Evolutionary conservation across 2,797 vertebrate genomes (phyloP).

Genomic region (Philypnodon macrostomus): DNA sequence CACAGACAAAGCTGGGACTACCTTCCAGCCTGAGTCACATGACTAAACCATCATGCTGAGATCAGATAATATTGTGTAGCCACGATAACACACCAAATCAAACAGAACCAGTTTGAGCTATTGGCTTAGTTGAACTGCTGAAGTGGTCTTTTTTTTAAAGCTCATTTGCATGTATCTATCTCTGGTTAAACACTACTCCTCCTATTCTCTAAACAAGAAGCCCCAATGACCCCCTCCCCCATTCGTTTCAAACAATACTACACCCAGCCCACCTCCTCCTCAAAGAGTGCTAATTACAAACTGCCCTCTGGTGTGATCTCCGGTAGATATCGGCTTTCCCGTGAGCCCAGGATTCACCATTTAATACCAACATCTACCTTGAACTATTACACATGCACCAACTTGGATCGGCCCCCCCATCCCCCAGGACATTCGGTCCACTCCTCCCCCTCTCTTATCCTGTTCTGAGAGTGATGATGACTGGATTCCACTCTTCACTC

Average conservation of each 20-base stretch:
- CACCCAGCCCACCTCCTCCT: constrained; percentile 52
- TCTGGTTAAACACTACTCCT: constrained; percentile 36
- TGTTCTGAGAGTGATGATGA: constrained; percentile 38
- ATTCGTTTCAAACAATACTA: constrained; percentile 44
- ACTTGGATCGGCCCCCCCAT: constrained; percentile 10
- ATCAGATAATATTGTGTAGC: constrained; percentile 4
- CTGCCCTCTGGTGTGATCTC: constrained; percentile 37
- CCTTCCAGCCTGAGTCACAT: neutral
- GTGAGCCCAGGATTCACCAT: constrained; percentile 8
- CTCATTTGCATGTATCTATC: constrained; percentile 47
- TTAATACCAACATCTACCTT: constrained; percentile 26
- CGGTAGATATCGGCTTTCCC: constrained; percentile 38
- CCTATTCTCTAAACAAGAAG: constrained; percentile 39
- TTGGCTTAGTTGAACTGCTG: constrained; percentile 34
- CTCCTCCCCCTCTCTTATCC: constrained; percentile 23
- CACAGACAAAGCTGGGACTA: no score
- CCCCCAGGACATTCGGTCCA: constrained; percentile 14
- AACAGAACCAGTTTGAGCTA: constrained; percentile 19
- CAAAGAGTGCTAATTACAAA: constrained; percentile 62
- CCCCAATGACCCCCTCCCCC: constrained; percentile 58
- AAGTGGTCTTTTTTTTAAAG: constrained; percentile 28
- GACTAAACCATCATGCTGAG: neutral
- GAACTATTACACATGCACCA: no score
- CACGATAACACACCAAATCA: constrained; percentile 22
- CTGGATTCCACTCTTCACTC: constrained; percentile 55